Conservation (phyloP, 2,797 vertebrate genomes). For the Mallotus villosus region DNA sequence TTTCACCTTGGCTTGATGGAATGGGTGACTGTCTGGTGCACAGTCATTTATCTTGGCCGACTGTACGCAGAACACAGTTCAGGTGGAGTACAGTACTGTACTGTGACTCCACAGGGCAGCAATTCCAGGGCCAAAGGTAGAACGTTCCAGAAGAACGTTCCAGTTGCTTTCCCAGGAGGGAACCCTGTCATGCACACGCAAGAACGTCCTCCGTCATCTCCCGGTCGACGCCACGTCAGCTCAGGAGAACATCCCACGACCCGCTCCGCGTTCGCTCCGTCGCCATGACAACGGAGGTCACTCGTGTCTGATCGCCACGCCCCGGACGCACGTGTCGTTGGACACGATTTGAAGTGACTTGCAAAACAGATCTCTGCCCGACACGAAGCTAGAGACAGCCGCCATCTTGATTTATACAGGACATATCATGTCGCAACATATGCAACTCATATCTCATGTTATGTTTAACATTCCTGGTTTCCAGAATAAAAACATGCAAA, state of each 20-base stretch:
- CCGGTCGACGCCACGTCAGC: neutral
- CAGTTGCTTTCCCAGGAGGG: neutral
- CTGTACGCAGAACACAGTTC: neutral
- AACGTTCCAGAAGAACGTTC: neutral
- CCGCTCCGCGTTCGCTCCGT: neutral
- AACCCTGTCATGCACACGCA: neutral
- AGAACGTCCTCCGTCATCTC: neutral
- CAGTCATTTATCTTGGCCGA: conserved; percentile 27
- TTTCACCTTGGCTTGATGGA: conserved; percentile 23
- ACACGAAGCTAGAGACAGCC: too few species aligned
- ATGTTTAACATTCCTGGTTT: conserved; percentile 16
- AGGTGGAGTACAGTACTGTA: neutral
- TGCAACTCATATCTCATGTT: neutral
- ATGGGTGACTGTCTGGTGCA: neutral
- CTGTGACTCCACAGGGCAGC: neutral
- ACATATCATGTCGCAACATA: neutral
- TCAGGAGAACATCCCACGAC: neutral
- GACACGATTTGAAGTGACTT: too few species aligned
- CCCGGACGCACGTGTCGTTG: neutral
- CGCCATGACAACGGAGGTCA: conserved; percentile 5
- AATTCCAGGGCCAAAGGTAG: neutral
- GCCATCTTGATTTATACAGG: neutral
- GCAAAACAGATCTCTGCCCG: too few species aligned
- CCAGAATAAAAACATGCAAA: conserved; percentile 58
- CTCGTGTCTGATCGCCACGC: too few species aligned